A percentile compares a stretch with the other conserved stretches of the same genome.
Conservation (phyloP, 2,888 invertebrate genomes). For the Oeneis ivallda region DNA sequence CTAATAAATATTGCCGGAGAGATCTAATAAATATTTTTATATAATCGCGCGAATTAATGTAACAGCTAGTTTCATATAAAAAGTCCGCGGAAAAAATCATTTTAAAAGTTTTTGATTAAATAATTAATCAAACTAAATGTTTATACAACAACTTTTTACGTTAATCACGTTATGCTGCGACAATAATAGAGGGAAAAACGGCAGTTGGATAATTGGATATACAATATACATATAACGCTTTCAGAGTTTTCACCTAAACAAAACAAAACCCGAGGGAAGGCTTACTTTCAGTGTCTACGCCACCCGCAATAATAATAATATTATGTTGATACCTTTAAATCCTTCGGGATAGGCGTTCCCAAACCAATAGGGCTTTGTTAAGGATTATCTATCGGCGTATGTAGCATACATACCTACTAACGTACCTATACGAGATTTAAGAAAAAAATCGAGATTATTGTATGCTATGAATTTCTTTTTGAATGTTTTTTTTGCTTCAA, state of each 20-base stretch:
- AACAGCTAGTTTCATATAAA: no score
- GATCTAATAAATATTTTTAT: no score
- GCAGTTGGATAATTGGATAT: not conserved
- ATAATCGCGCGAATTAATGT: no score
- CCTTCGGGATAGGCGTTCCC: slow-evolving; percentile 8
- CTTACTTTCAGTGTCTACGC: slow-evolving; percentile 18
- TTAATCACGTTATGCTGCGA: slow-evolving; percentile 5
- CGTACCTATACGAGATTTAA: not conserved
- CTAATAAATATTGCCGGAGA: no score
- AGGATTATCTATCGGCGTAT: not conserved
- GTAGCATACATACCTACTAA: not conserved
- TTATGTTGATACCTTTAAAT: slow-evolving; percentile 30
- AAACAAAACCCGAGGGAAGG: slow-evolving; percentile 12
- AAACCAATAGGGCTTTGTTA: slow-evolving; percentile 8
- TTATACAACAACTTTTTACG: not conserved
- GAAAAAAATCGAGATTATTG: no score
- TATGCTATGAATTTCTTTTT: no score
- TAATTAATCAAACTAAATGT: not conserved
- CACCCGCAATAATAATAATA: slow-evolving; percentile 6
- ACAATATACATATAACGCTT: not conserved
- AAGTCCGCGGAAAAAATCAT: not conserved
- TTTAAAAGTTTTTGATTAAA: not conserved
- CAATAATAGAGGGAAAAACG: not conserved
- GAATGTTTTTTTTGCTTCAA: no score
- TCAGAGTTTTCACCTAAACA: slow-evolving; percentile 7